A percentile compares a stretch with the other conserved stretches of the same genome.
Evolutionary conservation across 2,888 invertebrate genomes (phyloP).

Genomic region (Acanthoscelides obtectus): DNA sequence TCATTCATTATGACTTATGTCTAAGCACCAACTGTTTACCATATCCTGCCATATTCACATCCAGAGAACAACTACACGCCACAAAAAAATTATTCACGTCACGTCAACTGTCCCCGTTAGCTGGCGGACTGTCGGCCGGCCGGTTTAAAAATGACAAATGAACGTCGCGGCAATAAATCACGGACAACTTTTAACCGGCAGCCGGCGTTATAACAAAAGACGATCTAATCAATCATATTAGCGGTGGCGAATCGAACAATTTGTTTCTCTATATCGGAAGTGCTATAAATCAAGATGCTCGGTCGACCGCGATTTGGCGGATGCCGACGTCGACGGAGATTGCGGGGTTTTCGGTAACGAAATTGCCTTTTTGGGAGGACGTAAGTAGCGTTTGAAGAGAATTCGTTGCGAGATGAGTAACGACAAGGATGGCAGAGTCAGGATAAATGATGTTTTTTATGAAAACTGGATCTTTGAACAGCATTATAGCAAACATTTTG

Average conservation of each 20-base stretch:
- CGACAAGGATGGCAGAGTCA: neutral
- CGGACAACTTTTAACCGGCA: conserved; percentile 31
- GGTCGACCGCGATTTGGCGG: neutral
- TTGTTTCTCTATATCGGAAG: conserved; percentile 32
- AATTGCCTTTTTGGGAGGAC: neutral
- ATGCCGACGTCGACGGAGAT: neutral
- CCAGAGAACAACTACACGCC: neutral
- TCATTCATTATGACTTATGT: no score
- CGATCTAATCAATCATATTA: conserved; percentile 36
- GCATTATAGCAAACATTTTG: no score
- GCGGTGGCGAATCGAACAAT: conserved; percentile 35
- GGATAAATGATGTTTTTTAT: no score
- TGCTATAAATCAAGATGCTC: conserved; percentile 27
- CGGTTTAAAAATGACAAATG: conserved; percentile 36
- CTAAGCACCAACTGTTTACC: no score
- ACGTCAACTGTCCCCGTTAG: neutral
- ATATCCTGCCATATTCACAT: neutral
- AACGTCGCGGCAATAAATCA: conserved; percentile 34
- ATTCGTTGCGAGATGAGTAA: neutral
- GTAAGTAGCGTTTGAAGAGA: neutral
- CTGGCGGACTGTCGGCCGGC: conserved; percentile 9
- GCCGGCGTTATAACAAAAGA: conserved; percentile 29
- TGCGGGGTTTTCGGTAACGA: neutral
- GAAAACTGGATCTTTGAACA: no score
- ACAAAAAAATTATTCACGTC: neutral